These are phyloP conservation scores for Thalpophila matura DNA, from an alignment of 2,888 invertebrate species.

Conservation along the genomic window DNA sequence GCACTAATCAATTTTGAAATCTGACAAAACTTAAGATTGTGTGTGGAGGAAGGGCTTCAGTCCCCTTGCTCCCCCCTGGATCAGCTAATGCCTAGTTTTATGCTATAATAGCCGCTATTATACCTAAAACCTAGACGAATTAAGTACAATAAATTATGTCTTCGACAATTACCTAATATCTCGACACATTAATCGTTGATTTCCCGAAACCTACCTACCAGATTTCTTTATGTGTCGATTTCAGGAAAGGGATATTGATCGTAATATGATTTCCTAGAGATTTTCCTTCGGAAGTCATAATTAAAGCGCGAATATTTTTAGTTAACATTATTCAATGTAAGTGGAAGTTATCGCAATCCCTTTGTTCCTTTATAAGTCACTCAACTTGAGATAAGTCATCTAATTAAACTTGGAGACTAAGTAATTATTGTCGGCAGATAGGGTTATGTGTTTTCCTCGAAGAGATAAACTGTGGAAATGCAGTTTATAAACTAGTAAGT, in stretches of 20 bases:
- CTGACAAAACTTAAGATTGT: too few species aligned
- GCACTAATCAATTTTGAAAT: too few species aligned
- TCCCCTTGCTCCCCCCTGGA: too few species aligned
- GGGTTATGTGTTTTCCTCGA: slow-evolving; percentile 1
- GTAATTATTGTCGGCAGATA: slow-evolving; percentile 45
- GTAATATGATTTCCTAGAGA: slow-evolving; percentile 38
- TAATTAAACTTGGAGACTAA: slow-evolving; percentile 31
- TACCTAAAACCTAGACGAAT: background rate
- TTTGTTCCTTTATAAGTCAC: slow-evolving; percentile 40
- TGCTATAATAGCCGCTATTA: too few species aligned
- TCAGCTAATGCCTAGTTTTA: too few species aligned
- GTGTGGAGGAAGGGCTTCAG: too few species aligned
- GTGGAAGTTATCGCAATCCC: slow-evolving; percentile 24
- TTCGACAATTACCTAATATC: background rate
- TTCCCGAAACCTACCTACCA: slow-evolving; percentile 15
- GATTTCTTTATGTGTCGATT: slow-evolving; percentile 24
- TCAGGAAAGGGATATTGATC: slow-evolving; percentile 54
- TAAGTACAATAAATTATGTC: slow-evolving; percentile 7
- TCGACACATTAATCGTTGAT: slow-evolving; percentile 26
- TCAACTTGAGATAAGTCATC: slow-evolving; percentile 48
- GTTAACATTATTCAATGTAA: slow-evolving; percentile 5
- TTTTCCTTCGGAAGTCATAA: slow-evolving; percentile 51
- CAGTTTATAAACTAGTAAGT: too few species aligned
- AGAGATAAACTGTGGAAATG: slow-evolving; percentile 15
- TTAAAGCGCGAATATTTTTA: slow-evolving; percentile 21